A percentile compares a stretch with the other conserved stretches of the same genome.
phyloP scores from a whole-genome alignment of 2,888 invertebrate genomes.

The Gastracanthus pulcherrimus region DNA sequence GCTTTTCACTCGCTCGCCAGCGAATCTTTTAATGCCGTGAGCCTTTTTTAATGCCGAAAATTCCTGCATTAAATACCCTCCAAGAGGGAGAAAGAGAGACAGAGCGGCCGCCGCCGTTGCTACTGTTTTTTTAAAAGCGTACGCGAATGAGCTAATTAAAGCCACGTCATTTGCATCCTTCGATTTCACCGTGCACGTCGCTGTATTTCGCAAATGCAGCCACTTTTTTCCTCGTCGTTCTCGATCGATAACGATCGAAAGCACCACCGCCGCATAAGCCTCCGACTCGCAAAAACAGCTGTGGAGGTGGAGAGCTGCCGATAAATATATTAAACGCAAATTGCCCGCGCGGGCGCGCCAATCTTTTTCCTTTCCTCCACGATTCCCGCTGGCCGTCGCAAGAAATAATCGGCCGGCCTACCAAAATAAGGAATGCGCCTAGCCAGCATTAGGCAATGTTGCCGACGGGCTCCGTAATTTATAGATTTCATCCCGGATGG shows the following conservation, averaged over 20 bases:
- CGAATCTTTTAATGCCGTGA: too few relatives aligned
- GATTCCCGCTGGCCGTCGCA: too few relatives aligned
- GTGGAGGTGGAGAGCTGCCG: neutral
- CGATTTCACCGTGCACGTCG: neutral
- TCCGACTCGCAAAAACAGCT: neutral
- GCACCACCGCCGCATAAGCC: neutral
- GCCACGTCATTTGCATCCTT: constrained; percentile 4
- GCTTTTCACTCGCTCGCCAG: neutral
- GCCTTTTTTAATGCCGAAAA: neutral
- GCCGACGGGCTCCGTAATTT: too few relatives aligned
- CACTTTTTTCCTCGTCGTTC: neutral
- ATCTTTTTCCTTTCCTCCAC: neutral
- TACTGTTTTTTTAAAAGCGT: neutral
- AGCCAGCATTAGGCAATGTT: too few relatives aligned
- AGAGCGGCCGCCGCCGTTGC: neutral
- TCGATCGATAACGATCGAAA: neutral
- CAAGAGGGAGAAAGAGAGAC: neutral
- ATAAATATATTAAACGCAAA: neutral
- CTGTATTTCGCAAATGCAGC: neutral
- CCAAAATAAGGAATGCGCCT: neutral
- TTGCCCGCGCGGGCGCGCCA: neutral
- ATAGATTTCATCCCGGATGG: too few relatives aligned
- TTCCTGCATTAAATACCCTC: neutral
- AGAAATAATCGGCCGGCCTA: neutral
- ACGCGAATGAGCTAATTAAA: neutral